phyloP scores from a whole-genome alignment of 92 coral and sea anemone genomes.

The Porites cylindrica region DNA sequence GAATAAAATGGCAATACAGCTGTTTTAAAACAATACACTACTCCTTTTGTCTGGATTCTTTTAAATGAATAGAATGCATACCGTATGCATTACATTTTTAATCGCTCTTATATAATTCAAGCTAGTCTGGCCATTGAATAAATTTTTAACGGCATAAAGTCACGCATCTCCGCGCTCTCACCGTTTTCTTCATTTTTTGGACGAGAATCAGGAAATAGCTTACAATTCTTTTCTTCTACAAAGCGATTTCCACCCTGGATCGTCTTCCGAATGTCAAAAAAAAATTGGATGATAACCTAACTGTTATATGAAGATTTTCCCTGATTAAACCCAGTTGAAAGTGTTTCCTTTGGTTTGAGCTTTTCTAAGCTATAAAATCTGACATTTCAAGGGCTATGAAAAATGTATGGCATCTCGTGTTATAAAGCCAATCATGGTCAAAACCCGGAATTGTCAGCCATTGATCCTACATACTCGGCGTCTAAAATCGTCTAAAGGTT shows the following conservation, averaged over 20 bases:
- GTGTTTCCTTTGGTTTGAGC: not conserved
- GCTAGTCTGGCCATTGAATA: not conserved
- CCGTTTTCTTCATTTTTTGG: not conserved
- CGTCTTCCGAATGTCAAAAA: not conserved
- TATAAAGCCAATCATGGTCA: not conserved
- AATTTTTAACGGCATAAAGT: too few relatives aligned
- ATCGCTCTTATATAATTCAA: not conserved
- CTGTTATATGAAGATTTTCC: not conserved
- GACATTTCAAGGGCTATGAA: not conserved
- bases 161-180: not conserved
- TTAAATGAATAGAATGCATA: not conserved
- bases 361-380: not conserved
- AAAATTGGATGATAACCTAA: not conserved
- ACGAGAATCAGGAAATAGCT: not conserved
- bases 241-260: too few relatives aligned
- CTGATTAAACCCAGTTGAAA: not conserved
- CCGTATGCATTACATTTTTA: not conserved
- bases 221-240: too few relatives aligned
- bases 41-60: not conserved
- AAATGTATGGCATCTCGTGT: not conserved
- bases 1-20: not conserved
- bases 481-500: too few relatives aligned
- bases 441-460: too few relatives aligned
- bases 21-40: constrained; percentile 14
- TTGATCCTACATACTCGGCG: too few relatives aligned